Evolutionary conservation across 1,140 invertebrate genomes (phyloP), one percentile per base, ranked within the genome.

Genomic region (Dermatophagoides farinae): DNA sequence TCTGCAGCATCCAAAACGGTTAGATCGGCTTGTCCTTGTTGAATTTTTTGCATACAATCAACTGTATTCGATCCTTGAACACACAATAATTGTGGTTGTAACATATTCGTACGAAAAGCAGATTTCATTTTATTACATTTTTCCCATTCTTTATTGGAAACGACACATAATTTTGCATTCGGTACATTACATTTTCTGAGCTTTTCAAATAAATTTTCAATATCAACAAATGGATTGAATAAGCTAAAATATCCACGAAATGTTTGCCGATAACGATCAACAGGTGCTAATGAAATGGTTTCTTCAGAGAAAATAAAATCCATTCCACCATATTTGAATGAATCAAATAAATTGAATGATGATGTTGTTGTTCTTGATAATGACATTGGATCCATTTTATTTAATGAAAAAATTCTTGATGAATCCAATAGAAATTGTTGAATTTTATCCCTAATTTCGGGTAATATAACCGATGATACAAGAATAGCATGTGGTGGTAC

Each of bases 41-140:
- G 58, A 37, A 77, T 75, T 59, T 72, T 68, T 64, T 86, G 81
- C 86, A 95, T 95, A 70, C 92, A 97, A 67, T 87, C 80, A 12
- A 87, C 82, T 38, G 89, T 82, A 66, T 83, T 89, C 62, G 84
- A 79, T 8, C 79, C 87, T 70, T 83, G 84, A 64, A 86, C 79
- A 70, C 92, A 97, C 40, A 80, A 76, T 68, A 97, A 77, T 68
- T 87, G 81, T 0, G 93, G 93, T 66, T 89, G 86, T 14, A 97
- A 72, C 5, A 85, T 77, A 69, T 86, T 87, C 18, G 83, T 88
- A 73, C 83, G 85, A 59, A 89, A 71, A 25, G 88, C 88, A 44
- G 79, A 83, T 84, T 80, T 86, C 91, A 97, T 96, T 72, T 85
- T 85, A 39, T 85, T 72, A 71, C 92, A 97, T 74, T 97, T 97